phyloP scores from a whole-genome alignment of 2,797 vertebrate species.

The Pseudomugil tenellus region DNA sequence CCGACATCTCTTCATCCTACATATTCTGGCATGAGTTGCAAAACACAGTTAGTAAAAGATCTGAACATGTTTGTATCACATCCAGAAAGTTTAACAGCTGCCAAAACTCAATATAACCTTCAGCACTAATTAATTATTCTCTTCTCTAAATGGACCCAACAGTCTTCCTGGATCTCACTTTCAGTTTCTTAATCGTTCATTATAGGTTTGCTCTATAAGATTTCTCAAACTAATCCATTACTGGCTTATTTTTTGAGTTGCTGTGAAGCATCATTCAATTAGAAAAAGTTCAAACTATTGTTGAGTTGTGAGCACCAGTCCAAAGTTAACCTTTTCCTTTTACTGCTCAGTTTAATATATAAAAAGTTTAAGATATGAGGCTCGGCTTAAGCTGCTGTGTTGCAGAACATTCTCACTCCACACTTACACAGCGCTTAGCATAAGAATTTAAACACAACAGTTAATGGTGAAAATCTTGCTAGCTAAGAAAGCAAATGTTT shows the following conservation, averaged over 20 bases:
- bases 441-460: too few species aligned
- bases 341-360: background rate
- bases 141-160: background rate
- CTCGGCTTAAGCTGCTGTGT: too few species aligned
- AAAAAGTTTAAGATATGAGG: too few species aligned
- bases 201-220: conserved; percentile 6
- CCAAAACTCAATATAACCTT: conserved; percentile 12
- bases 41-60: conserved; percentile 9
- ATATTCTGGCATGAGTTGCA: background rate
- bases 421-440: too few species aligned
- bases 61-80: background rate
- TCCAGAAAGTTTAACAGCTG: conserved; percentile 7
- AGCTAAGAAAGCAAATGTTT: too few species aligned
- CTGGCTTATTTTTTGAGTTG: conserved; percentile 8
- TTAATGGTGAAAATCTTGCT: too few species aligned
- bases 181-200: conserved; percentile 3
- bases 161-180: conserved; percentile 1
- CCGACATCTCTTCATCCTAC: background rate
- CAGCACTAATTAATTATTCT: conserved; percentile 13
- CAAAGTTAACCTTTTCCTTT: background rate
- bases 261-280: background rate
- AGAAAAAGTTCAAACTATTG: conserved; percentile 9
- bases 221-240: conserved; percentile 6
- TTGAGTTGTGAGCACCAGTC: background rate
- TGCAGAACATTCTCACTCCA: too few species aligned